phyloP scores from a whole-genome alignment of 2,113 vertebrate genomes.

The Pseudonaja textilis region DNA sequence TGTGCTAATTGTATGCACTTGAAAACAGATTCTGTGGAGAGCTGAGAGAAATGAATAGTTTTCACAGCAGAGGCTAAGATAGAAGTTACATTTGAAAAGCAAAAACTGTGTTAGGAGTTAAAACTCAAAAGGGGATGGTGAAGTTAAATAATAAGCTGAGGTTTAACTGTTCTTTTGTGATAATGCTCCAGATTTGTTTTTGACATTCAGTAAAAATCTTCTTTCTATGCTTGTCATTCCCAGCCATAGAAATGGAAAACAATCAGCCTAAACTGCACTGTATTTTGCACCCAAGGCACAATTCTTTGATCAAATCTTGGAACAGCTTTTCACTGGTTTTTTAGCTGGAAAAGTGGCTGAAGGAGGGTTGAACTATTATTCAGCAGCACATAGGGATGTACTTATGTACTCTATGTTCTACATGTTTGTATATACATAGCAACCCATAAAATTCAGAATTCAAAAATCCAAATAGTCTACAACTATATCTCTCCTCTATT shows the following conservation, averaged over 20 bases:
- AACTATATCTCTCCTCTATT: not conserved
- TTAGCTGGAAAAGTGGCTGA: not conserved
- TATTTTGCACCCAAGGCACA: slow-evolving; percentile 12
- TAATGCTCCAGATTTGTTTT: not conserved
- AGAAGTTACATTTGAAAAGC: slow-evolving; percentile 41
- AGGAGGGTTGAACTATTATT: not conserved
- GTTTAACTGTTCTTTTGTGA: slow-evolving; percentile 47
- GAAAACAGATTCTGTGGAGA: slow-evolving; percentile 34
- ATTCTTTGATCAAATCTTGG: not conserved
- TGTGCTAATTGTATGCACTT: slow-evolving; percentile 56
- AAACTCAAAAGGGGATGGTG: not conserved
- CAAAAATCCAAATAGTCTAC: not conserved
- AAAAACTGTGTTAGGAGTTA: slow-evolving; percentile 40
- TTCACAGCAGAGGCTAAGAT: slow-evolving; percentile 44
- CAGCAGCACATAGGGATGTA: not conserved
- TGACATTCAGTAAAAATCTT: slow-evolving; percentile 6
- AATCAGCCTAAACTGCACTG: not conserved
- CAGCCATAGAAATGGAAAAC: not conserved
- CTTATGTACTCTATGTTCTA: not conserved
- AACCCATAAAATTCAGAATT: not conserved
- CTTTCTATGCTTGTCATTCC: slow-evolving; percentile 3
- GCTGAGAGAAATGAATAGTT: slow-evolving; percentile 55
- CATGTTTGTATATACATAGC: not conserved
- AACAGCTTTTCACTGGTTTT: slow-evolving; percentile 9
- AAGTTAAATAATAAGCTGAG: slow-evolving; percentile 51